Evolutionary conservation across 2,797 vertebrate genomes (phyloP).

Genomic region (Myotis pilosus): DNA sequence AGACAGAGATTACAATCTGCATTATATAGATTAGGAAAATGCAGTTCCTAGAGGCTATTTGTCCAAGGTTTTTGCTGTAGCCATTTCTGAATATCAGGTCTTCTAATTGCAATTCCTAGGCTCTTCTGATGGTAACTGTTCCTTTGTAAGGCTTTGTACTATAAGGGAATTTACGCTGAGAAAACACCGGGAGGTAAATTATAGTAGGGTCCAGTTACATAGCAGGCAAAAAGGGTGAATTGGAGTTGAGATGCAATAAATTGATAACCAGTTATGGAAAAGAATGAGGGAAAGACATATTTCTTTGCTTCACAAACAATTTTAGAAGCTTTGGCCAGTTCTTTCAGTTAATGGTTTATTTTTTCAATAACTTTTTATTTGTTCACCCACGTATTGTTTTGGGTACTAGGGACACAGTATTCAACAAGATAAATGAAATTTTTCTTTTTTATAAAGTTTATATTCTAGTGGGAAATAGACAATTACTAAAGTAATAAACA

Average conservation of each 20-base stretch:
- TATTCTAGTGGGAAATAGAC: background rate
- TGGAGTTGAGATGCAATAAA: background rate
- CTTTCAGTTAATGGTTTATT: constrained; percentile 15
- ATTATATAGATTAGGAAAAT: background rate
- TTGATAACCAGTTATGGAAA: background rate
- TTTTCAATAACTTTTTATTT: constrained; percentile 23
- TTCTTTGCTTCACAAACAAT: constrained; percentile 2
- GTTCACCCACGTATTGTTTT: background rate
- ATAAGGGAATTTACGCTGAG: background rate
- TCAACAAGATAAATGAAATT: constrained; percentile 8
- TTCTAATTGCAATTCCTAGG: background rate
- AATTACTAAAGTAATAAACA: constrained; percentile 3
- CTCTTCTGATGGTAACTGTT: background rate
- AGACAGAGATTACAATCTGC: background rate
- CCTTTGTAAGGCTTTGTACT: background rate
- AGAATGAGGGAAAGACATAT: background rate
- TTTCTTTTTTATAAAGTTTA: background rate
- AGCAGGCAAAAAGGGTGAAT: background rate
- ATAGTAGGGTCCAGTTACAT: background rate
- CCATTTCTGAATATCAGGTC: background rate
- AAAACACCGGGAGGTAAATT: background rate
- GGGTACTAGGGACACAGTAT: background rate
- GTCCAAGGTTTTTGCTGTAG: background rate
- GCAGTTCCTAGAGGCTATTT: background rate
- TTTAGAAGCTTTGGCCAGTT: background rate